Percentiles rank a stretch among this genome's conserved stretches.
Evolutionary conservation across 2,888 invertebrate species (phyloP).

Genomic region (Sericinus montela): DNA sequence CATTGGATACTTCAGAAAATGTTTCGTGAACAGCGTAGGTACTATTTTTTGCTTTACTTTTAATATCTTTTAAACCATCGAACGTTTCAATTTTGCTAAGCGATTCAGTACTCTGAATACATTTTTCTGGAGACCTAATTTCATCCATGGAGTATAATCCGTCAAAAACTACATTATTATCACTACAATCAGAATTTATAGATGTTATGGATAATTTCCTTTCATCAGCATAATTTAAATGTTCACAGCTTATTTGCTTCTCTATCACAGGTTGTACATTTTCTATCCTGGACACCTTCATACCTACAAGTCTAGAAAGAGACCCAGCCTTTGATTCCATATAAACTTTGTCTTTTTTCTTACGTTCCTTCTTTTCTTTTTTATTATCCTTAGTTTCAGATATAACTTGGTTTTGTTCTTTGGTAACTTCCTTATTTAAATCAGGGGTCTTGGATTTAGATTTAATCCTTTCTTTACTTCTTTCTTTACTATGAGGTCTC

Average conservation of each 20-base stretch:
- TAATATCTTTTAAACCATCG: constrained; percentile 5
- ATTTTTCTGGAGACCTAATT: constrained; percentile 42
- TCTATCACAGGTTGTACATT: constrained; percentile 16
- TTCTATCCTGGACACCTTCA: constrained; percentile 42
- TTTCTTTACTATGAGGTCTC: constrained; percentile 39
- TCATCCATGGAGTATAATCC: constrained; percentile 59
- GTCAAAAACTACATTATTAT: constrained; percentile 46
- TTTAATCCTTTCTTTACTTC: constrained; percentile 43
- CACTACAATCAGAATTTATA: constrained; percentile 38
- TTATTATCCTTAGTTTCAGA: constrained; percentile 30
- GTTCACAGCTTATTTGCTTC: constrained; percentile 19
- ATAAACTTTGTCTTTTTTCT: constrained; percentile 27
- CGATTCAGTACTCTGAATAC: constrained; percentile 5
- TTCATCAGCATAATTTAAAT: constrained; percentile 28
- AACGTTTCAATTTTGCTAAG: constrained; percentile 13
- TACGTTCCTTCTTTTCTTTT: constrained; percentile 29
- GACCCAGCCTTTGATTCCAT: constrained; percentile 26
- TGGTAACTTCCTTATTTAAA: constrained; percentile 31
- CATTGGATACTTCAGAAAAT: background rate
- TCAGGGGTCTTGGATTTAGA: constrained; percentile 22
- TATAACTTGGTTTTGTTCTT: constrained; percentile 23
- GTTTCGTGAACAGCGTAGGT: background rate
- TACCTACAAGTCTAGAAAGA: constrained; percentile 48
- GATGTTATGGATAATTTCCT: constrained; percentile 45
- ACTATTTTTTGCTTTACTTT: background rate